Evolutionary conservation across 2,888 invertebrate species (phyloP), one percentile per base, ranked within the genome.

Genomic region (Litoditis marina): DNA sequence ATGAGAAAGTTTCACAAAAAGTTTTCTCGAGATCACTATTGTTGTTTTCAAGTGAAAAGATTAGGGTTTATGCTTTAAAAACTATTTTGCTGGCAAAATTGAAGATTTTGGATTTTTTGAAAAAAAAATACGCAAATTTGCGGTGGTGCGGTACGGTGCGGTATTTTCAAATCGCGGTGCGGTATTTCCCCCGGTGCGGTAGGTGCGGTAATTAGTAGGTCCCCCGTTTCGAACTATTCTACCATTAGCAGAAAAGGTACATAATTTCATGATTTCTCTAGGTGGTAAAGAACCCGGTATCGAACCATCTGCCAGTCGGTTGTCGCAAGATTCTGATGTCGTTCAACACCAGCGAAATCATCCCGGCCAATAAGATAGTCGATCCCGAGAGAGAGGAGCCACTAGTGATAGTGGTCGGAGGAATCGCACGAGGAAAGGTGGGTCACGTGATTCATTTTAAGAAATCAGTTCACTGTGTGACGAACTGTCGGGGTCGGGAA

Each of bases 371-470:
- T 46, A 72, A 72, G 50, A 46, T 76, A 7, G 68, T 71, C 1
- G 63, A 68, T 36, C 62, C 67, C 19, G 68, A 64, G 32, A 49
- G 64, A 4, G 66, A 78, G 13, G 74, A 75, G 30, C 94, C 95
- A 0, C 88, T 95, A 62, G 93, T 90, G 0, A 86, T 98, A 73
- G 90, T 95, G 2, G 87, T 98, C 63, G 98, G 98, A 44, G 94
- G 96, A 2, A 94, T 98, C 90, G 96, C 98, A 0, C 92, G 94
- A 85, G 98, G 98, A 60, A 91, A 90, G 85, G 89, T 96, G 66
- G 78, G 62, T 34, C 25, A 50, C 27, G 4, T 32, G 44, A 39
- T 39, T 39, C 39, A 22, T 3, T 25, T 44, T 44, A 25, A 44
- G 5, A 5, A 44, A 22, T 22, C 25, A 5, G 16, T 39, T 44